phyloP scores from a whole-genome alignment of 2,113 vertebrate species.

The Heliornis fulica region DNA sequence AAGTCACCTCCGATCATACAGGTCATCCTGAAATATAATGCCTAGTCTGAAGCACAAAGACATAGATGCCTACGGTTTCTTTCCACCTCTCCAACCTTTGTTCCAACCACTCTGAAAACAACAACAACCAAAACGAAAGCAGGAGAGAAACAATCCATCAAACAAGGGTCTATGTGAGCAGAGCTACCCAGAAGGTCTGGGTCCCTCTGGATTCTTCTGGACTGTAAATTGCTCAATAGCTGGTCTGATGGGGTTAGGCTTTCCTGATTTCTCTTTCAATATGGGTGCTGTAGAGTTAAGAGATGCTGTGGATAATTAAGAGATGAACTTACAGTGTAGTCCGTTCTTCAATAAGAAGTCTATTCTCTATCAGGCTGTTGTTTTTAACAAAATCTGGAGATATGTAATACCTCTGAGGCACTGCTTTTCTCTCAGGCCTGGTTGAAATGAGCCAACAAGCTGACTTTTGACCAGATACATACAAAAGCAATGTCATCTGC shows the following conservation, averaged over 20 bases:
- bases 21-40: background rate
- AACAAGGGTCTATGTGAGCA: background rate
- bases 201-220: background rate
- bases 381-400: background rate
- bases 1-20: background rate
- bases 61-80: slow-evolving; percentile 35
- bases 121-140: background rate
- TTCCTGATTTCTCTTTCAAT: background rate
- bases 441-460: background rate
- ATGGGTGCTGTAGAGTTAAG: background rate
- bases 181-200: background rate
- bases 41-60: background rate
- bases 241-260: background rate
- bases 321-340: background rate
- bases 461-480: background rate
- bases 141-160: background rate
- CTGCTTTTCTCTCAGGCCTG: background rate
- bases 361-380: background rate
- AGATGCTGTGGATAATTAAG: too few species aligned
- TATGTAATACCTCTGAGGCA: background rate
- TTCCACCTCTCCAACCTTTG: background rate
- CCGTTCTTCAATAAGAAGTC: background rate
- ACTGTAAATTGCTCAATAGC: background rate
- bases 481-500: background rate
- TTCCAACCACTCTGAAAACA: slow-evolving; percentile 48